These are phyloP conservation scores for Tribolium freemani DNA, from an alignment of 2,888 invertebrate species.

Conservation along the genomic window DNA sequence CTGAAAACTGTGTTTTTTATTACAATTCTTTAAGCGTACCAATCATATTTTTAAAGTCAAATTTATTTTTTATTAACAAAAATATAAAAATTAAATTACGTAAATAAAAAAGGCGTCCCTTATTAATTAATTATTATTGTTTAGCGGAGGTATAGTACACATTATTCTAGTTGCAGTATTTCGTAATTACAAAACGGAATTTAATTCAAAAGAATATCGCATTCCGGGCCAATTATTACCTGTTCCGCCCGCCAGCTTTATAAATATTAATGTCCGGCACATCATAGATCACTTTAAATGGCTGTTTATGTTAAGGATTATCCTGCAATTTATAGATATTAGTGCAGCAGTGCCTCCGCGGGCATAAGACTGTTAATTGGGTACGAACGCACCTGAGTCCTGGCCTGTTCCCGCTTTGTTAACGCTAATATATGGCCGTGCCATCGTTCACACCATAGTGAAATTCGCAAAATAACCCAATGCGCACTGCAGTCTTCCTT, in stretches of 20 bases:
- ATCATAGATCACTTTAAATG: slow-evolving; percentile 65
- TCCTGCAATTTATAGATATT: slow-evolving; percentile 67
- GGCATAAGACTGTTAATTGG: slow-evolving; percentile 64
- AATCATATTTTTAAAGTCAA: no score
- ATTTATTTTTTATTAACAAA: no score
- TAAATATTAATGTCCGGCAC: slow-evolving; percentile 54
- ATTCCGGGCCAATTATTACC: slow-evolving; percentile 16
- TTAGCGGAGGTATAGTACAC: no score
- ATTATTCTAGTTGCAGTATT: neutral
- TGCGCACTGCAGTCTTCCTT: neutral
- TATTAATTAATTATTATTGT: no score
- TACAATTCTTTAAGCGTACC: no score
- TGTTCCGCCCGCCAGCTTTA: slow-evolving; percentile 27
- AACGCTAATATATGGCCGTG: slow-evolving; percentile 43
- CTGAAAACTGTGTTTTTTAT: no score
- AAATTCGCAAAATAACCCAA: neutral
- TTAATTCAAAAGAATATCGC: neutral
- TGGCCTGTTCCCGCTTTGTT: slow-evolving; percentile 51
- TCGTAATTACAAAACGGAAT: neutral
- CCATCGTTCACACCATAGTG: slow-evolving; percentile 37
- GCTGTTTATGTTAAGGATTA: slow-evolving; percentile 67
- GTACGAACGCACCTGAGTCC: slow-evolving; percentile 61
- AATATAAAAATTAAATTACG: no score
- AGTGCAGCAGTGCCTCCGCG: slow-evolving; percentile 53
- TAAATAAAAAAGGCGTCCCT: no score